A percentile compares a stretch with the other conserved stretches of the same genome.
phyloP scores from a whole-genome alignment of 2,113 vertebrate genomes.

The Cinclus mexicanus region DNA sequence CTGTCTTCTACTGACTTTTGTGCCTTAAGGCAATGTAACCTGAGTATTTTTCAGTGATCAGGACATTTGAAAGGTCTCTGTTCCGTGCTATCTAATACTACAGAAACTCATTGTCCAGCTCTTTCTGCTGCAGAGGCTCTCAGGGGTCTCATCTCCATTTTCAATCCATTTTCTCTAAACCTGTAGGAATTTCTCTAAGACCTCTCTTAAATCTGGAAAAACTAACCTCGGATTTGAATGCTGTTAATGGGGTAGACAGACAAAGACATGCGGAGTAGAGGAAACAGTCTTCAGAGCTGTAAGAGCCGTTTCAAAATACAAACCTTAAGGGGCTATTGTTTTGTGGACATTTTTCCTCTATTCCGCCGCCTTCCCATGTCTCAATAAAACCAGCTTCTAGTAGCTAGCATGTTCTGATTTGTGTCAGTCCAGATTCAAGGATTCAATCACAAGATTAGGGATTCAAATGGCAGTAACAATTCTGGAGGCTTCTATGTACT shows the following conservation, averaged over 20 bases:
- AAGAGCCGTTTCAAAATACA: neutral
- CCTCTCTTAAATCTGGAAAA: neutral
- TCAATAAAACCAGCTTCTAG: neutral
- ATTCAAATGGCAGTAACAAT: constrained; percentile 15
- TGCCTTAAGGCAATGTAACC: neutral
- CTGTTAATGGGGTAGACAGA: neutral
- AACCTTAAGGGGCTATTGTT: neutral
- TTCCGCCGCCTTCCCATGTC: neutral
- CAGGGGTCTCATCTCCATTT: neutral
- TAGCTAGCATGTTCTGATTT: neutral
- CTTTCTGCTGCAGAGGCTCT: neutral
- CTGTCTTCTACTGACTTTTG: neutral
- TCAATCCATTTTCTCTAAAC: neutral
- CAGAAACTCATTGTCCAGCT: neutral
- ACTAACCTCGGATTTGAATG: neutral
- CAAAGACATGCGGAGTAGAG: neutral
- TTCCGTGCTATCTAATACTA: neutral
- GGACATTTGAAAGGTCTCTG: neutral
- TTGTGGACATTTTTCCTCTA: neutral
- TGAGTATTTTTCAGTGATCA: neutral
- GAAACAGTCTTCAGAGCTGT: neutral
- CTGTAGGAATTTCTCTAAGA: neutral
- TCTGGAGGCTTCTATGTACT: neutral
- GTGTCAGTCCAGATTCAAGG: neutral
- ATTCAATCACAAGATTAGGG: neutral